Evolutionary conservation across 2,888 invertebrate genomes (phyloP), one percentile per base, ranked within the genome.

Genomic region (Cryptus armator): DNA sequence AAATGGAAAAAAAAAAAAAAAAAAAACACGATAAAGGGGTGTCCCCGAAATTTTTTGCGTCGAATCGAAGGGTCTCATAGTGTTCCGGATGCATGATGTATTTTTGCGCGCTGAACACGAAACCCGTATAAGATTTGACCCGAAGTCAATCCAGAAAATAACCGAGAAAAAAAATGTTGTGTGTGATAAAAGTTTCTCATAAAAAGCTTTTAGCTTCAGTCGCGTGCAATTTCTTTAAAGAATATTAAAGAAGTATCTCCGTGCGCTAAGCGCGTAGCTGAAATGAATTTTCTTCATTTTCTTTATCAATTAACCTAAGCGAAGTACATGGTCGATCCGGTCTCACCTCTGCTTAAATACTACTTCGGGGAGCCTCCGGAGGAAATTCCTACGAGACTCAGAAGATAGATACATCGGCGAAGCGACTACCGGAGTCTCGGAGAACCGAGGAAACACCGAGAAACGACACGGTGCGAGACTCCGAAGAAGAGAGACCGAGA

Each of bases 401-500:
- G 53, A 24, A 62, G 32, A 62, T 7, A 32, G 32, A 62, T 32
- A 62, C 62, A 62, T 62, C 62, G 62, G 29, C 62, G 6, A n/a
- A n/a, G 62, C 7, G 62, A 62, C 29, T 32, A 12, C 7, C 32
- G 62, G 24, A 24, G 56, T 9, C 56, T 56, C 56, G 56, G 56
- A 1, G 24, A 53, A 24, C 19, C 29, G 62, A 32, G 44, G 72
- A 44, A 24, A 37, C 44, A 64, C 53, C 56, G 68, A 62, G 68
- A 81, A 83, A 53, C 67, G 77, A 66, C 46, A 67, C 71, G 67
- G 81, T 68, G 62, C 24, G 59, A 75, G 74, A 81, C 56, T 48
- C 51, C 67, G 72, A 81, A 84, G 66, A 68, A 24, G 70, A 16
- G 24, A 19, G 81, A 56, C 19, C 16, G 48, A 56, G 75, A 44